These are phyloP conservation scores for Buceros bicornis DNA, from an alignment of 2,797 vertebrate species.

Conservation along the genomic window DNA sequence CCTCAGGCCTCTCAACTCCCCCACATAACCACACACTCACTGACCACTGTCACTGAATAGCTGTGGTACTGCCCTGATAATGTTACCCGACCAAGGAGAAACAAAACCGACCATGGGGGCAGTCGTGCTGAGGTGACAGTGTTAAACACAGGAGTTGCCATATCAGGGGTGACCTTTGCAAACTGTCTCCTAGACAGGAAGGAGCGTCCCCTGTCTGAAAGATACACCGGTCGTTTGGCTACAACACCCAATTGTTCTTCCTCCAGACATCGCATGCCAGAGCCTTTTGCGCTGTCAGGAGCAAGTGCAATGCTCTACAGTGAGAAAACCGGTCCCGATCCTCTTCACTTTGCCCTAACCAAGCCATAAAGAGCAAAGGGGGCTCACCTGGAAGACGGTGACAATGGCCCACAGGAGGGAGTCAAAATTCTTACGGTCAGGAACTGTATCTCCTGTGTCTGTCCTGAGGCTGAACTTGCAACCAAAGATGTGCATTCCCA, in stretches of 20 bases:
- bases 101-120: background rate
- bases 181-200: background rate
- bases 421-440: constrained; percentile 97
- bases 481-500: constrained; percentile 98
- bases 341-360: background rate
- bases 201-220: background rate
- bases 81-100: background rate
- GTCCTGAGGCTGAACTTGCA: constrained; percentile 98
- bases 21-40: background rate
- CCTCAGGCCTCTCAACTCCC: background rate
- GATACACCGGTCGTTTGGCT: background rate
- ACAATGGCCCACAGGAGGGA: constrained; percentile 97
- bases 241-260: background rate
- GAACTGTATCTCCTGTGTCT: constrained; percentile 94
- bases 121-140: background rate
- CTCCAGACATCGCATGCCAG: background rate
- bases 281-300: background rate
- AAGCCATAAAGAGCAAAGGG: background rate
- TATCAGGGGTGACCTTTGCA: background rate
- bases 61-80: background rate
- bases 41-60: background rate
- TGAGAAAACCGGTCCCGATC: background rate
- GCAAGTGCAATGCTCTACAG: background rate
- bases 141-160: background rate
- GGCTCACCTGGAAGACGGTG: constrained; percentile 93